Percentiles rank a stretch among this genome's conserved stretches.
These are phyloP conservation scores for Buceros bicornis DNA, from an alignment of 2,797 vertebrate species.

Conservation along the genomic window DNA sequence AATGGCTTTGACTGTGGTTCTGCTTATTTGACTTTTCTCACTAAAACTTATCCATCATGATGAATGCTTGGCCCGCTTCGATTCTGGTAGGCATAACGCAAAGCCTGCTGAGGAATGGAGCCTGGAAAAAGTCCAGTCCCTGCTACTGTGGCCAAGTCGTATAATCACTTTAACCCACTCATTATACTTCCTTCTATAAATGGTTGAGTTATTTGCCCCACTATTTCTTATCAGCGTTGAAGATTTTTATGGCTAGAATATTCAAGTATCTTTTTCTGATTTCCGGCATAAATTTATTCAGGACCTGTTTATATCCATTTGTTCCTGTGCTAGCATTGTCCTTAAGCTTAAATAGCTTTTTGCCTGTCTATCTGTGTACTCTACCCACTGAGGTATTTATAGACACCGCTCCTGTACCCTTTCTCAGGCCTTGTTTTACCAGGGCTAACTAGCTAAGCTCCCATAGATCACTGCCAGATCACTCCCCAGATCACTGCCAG, in stretches of 20 bases:
- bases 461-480: not conserved
- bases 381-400: conserved; percentile 36
- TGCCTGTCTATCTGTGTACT: conserved; percentile 25
- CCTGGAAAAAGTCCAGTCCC: not conserved
- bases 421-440: conserved; percentile 44
- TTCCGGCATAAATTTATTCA: not conserved
- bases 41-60: conserved; percentile 27
- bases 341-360: not conserved
- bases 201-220: not conserved
- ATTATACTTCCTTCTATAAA: not conserved
- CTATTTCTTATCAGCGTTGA: not conserved
- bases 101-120: not conserved
- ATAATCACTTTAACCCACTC: not conserved
- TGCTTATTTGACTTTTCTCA: conserved; percentile 61
- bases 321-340: not conserved
- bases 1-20: conserved; percentile 46
- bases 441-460: conserved; percentile 16
- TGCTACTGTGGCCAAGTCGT: not conserved
- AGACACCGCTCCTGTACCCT: not conserved
- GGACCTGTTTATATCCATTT: not conserved
- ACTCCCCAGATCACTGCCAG: not conserved
- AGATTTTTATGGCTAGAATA: not conserved
- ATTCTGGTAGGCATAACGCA: not conserved
- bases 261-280: not conserved
- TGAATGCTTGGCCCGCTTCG: conserved; percentile 49